These are phyloP conservation scores for Ephialtes manifestator DNA, from an alignment of 2,888 invertebrate species.

Conservation along the genomic window DNA sequence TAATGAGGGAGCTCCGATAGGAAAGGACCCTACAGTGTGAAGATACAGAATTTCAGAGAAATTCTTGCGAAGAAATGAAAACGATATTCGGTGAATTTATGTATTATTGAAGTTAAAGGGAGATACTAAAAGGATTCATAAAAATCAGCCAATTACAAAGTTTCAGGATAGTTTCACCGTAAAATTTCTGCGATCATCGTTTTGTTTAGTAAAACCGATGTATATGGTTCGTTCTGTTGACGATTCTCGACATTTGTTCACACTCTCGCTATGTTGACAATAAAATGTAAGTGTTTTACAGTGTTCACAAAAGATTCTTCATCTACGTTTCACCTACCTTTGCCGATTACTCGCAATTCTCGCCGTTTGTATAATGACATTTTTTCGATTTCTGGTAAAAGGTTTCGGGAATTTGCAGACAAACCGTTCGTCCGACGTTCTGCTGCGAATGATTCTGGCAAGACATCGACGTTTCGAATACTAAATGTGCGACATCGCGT, in stretches of 20 bases:
- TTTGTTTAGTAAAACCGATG: not conserved
- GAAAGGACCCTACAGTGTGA: not conserved
- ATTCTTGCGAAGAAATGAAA: not conserved
- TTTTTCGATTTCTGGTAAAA: not conserved
- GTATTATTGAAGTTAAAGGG: not conserved
- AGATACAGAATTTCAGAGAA: conserved; percentile 2
- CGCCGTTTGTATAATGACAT: not conserved
- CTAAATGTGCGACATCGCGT: not conserved
- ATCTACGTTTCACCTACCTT: not conserved
- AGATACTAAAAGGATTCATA: not conserved
- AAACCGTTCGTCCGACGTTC: not conserved
- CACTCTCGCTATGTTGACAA: not conserved
- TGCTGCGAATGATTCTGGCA: not conserved
- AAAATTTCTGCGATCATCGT: not conserved
- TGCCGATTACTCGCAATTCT: not conserved
- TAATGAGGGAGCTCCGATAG: not conserved
- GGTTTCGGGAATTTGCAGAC: not conserved
- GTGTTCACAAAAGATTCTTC: not conserved
- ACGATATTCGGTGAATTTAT: no score
- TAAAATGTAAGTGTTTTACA: not conserved
- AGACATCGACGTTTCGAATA: not conserved
- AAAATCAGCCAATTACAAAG: not conserved
- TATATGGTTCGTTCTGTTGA: not conserved
- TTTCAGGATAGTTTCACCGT: not conserved
- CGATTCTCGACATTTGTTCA: not conserved